Percentiles rank a stretch among this genome's conserved stretches.
phyloP scores from a whole-genome alignment of 2,113 vertebrate species.

The Rhabdomys dilectus region DNA sequence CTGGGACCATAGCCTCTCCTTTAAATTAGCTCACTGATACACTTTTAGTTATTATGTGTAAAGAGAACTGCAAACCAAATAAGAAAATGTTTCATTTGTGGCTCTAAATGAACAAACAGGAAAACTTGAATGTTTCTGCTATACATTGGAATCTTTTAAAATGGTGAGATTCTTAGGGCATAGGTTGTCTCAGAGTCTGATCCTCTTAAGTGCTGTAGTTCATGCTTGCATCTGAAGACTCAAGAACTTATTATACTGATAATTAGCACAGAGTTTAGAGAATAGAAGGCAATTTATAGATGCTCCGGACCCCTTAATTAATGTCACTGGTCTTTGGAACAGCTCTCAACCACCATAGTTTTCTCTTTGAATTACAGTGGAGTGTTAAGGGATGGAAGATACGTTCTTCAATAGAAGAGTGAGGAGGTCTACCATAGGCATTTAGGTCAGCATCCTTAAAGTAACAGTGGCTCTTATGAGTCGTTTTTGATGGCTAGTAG shows the following conservation, averaged over 20 bases:
- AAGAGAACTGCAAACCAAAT: constrained; percentile 3
- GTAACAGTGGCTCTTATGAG: background rate
- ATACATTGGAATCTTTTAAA: background rate
- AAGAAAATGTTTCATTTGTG: constrained; percentile 42
- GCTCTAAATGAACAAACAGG: background rate
- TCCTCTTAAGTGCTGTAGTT: constrained; percentile 58
- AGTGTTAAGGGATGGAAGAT: background rate
- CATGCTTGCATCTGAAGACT: constrained; percentile 73
- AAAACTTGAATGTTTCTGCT: background rate
- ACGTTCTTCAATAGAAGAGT: background rate
- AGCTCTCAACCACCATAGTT: background rate
- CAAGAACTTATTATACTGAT: constrained; percentile 75
- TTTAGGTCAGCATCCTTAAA: background rate
- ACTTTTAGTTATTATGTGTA: constrained; percentile 15
- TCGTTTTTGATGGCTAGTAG: background rate
- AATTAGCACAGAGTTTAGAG: constrained; percentile 71
- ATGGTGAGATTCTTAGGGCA: constrained; percentile 55
- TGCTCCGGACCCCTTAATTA: constrained; percentile 65
- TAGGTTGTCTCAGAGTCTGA: constrained; percentile 51
- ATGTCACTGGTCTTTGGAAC: constrained; percentile 66
- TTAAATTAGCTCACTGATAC: background rate
- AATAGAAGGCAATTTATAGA: constrained; percentile 70
- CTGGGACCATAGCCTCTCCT: background rate
- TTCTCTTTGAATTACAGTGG: background rate
- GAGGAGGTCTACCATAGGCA: background rate